A percentile compares a stretch with the other conserved stretches of the same genome.
These are phyloP conservation scores for Aromia moschata DNA, from an alignment of 2,888 invertebrate genomes.

Conservation along the genomic window DNA sequence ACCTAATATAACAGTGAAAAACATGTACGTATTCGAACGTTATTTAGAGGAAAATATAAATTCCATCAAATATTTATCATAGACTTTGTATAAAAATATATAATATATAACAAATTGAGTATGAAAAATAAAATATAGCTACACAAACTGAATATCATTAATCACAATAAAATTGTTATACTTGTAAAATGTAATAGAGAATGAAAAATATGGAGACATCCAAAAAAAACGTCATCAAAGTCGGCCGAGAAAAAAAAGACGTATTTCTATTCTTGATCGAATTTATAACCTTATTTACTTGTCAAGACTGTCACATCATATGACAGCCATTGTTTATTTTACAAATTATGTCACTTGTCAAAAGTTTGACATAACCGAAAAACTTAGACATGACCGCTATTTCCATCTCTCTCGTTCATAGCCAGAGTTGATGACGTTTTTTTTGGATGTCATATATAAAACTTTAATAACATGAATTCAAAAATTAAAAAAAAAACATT, in stretches of 20 bases:
- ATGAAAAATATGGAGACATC: not conserved
- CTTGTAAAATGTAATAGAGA: not conserved
- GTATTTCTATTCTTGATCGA: not conserved
- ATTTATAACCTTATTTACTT: no score
- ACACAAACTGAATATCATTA: not conserved
- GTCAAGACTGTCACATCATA: no score
- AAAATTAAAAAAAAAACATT: not conserved
- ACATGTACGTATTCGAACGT: constrained; percentile 12
- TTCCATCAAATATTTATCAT: not conserved
- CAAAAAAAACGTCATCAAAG: not conserved
- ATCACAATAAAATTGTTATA: constrained; percentile 18
- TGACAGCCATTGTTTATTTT: no score
- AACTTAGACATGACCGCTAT: no score
- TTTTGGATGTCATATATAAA: no score
- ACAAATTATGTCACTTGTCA: no score
- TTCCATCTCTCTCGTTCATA: no score
- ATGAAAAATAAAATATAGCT: constrained; percentile 21
- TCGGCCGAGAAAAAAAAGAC: not conserved
- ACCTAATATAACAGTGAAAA: constrained; percentile 11
- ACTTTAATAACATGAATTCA: no score
- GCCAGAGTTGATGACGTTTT: no score
- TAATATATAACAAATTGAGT: constrained; percentile 20
- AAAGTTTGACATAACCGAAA: no score
- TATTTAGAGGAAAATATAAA: constrained; percentile 12
- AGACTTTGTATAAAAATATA: constrained; percentile 21